Conservation (phyloP, 2,888 invertebrate genomes). For the Drosophila koepferae region DNA sequence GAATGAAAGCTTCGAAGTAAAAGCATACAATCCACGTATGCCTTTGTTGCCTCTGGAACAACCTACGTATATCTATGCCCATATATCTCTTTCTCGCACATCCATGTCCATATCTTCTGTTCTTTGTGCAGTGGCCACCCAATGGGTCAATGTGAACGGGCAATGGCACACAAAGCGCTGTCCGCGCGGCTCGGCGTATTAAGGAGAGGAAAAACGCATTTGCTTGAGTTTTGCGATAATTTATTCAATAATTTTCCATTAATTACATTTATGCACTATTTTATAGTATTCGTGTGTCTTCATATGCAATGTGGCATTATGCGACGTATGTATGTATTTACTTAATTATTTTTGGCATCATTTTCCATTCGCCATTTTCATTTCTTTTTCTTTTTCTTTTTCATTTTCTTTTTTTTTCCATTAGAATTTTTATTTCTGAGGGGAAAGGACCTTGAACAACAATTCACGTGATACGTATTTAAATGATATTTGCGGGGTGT, state of each 20-base stretch:
- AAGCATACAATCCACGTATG: background rate
- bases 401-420: slow-evolving; percentile 12
- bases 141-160: slow-evolving; percentile 27
- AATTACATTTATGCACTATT: slow-evolving; percentile 81
- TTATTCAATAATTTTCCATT: slow-evolving; percentile 77
- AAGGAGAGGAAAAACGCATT: background rate
- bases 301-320: slow-evolving; percentile 77
- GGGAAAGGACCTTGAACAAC: slow-evolving; percentile 26
- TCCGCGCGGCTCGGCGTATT: background rate
- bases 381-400: background rate
- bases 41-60: background rate
- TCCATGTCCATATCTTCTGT: background rate
- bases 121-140: slow-evolving; percentile 43
- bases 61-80: background rate
- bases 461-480: slow-evolving; percentile 61
- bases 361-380: slow-evolving; percentile 10
- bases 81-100: background rate
- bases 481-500: slow-evolving; percentile 70
- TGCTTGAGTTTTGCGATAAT: slow-evolving; percentile 66
- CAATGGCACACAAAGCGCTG: slow-evolving; percentile 39
- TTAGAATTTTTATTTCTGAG: slow-evolving; percentile 6
- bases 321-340: slow-evolving; percentile 49
- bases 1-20: background rate
- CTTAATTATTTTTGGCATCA: slow-evolving; percentile 1
- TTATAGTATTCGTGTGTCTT: slow-evolving; percentile 80